phyloP scores from a whole-genome alignment of 2,888 invertebrate genomes.

The Cataglyphis livida region DNA sequence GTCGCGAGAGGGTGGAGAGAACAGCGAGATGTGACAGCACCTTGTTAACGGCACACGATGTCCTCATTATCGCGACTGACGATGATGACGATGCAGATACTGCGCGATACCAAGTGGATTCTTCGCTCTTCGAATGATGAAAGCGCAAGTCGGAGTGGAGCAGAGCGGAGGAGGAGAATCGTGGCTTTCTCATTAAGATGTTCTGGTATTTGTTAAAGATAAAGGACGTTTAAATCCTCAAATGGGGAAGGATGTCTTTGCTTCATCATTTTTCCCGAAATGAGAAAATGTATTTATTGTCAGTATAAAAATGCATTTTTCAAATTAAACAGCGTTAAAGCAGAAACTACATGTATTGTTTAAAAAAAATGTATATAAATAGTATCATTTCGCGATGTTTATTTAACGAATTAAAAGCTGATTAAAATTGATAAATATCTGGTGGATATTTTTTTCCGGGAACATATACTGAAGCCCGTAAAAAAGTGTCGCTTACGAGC shows the following conservation, averaged over 20 bases:
- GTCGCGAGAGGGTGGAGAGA: slow-evolving; percentile 44
- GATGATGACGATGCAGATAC: slow-evolving; percentile 74
- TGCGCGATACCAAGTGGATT: slow-evolving; percentile 51
- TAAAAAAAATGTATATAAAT: neutral
- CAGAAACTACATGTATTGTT: neutral
- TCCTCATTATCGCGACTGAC: slow-evolving; percentile 78
- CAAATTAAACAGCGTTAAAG: neutral
- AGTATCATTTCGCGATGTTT: neutral
- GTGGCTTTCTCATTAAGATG: slow-evolving; percentile 61
- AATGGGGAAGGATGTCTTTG: slow-evolving; percentile 9
- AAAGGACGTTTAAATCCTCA: slow-evolving; percentile 34
- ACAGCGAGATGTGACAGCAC: slow-evolving; percentile 73
- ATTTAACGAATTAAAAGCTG: neutral
- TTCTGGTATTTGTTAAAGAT: slow-evolving; percentile 53
- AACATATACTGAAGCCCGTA: slow-evolving; percentile 62
- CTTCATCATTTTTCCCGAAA: slow-evolving; percentile 6
- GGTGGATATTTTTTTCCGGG: neutral
- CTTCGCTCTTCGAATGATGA: slow-evolving; percentile 54
- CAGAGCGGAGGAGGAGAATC: slow-evolving; percentile 51
- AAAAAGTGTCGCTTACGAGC: slow-evolving; percentile 72
- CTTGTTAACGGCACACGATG: slow-evolving; percentile 78
- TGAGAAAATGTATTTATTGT: neutral
- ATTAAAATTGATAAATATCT: neutral
- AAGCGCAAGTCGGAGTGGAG: slow-evolving; percentile 31
- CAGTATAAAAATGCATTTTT: neutral